These are phyloP conservation scores for Corythaixoides concolor DNA, from an alignment of 2,113 vertebrate species.

Conservation along the genomic window DNA sequence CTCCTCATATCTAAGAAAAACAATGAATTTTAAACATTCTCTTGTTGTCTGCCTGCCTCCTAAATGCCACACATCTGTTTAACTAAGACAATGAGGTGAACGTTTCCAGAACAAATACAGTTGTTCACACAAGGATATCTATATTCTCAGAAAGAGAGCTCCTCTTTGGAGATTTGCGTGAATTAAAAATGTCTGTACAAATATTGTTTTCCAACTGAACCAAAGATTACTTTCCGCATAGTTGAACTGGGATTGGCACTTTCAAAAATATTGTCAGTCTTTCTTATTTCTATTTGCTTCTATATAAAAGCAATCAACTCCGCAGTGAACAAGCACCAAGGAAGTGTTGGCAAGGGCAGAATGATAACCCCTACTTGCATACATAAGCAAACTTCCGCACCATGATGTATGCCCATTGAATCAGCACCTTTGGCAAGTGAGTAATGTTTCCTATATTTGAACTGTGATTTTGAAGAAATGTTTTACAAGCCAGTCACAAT, in stretches of 20 bases:
- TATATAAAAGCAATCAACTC: background rate
- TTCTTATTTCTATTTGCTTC: background rate
- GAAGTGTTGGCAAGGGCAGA: background rate
- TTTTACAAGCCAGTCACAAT: background rate
- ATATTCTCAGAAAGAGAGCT: background rate
- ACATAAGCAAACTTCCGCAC: background rate
- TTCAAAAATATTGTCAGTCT: background rate
- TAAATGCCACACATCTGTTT: background rate
- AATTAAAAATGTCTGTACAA: constrained; percentile 6
- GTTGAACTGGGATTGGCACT: background rate
- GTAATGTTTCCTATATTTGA: background rate
- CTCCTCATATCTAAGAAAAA: background rate
- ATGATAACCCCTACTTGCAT: background rate
- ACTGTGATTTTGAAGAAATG: background rate
- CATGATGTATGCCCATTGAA: background rate
- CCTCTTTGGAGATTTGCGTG: background rate
- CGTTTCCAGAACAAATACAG: constrained; percentile 40
- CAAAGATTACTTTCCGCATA: background rate
- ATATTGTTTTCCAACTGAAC: background rate
- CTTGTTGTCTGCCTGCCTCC: background rate
- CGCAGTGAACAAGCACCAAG: background rate
- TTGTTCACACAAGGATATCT: constrained; percentile 42
- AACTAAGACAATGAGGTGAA: background rate
- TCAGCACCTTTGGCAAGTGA: background rate
- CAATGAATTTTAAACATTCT: background rate